Evolutionary conservation across 2,888 invertebrate genomes (phyloP), one percentile per base, ranked within the genome.

Genomic region (Drosophila meridionalis): DNA sequence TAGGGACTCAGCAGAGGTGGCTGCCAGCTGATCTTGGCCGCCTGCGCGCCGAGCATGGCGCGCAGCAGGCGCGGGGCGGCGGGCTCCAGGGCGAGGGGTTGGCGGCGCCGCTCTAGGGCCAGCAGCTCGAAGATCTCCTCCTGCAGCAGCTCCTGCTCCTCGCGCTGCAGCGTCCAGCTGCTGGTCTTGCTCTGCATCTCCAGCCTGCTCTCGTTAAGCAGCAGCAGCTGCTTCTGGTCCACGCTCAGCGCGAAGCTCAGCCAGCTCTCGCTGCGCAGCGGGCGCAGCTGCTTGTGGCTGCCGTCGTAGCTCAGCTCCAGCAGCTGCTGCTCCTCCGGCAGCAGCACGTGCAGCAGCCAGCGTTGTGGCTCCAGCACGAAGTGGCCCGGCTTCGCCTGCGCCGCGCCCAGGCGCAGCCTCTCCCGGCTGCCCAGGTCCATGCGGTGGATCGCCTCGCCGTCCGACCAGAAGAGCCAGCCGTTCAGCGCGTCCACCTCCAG

Each of bases 401-500:
- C 36, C 53, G 32, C 0, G 2, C 52, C 4, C 5, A 73, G 9
- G 47, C 69, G 70, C 45, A 72, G 8, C 0, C 32, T 20, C 34
- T 73, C 20, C 26, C 50, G 57, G 4, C 26, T 73, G 2, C 73
- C 62, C 30, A 90, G 14, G 70, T 91, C 82, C n/a, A 87, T 60
- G 1, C 91, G 87, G 63, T 81, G 74, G 5, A 90, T 55, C 1
- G 38, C 14, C 14, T 76, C 66, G 8, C n/a, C 60, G 32, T 80
- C 71, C 3, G 73, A 95, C 96, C 97, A 98, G 92, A 97, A 98
- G 34, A 98, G 93, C 92, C 96, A 98, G 8, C 98, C 99, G 92
- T 98, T 98, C 88, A 97, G 96, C 40, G 99, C 97, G 94, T 99
- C 99, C 0, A 98, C 97, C 93, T 97, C 96, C 80, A 99, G 95